Percentiles rank a stretch among this genome's conserved stretches.
Conservation (phyloP, 2,797 vertebrate genomes). For the Margarornis squamiger region DNA sequence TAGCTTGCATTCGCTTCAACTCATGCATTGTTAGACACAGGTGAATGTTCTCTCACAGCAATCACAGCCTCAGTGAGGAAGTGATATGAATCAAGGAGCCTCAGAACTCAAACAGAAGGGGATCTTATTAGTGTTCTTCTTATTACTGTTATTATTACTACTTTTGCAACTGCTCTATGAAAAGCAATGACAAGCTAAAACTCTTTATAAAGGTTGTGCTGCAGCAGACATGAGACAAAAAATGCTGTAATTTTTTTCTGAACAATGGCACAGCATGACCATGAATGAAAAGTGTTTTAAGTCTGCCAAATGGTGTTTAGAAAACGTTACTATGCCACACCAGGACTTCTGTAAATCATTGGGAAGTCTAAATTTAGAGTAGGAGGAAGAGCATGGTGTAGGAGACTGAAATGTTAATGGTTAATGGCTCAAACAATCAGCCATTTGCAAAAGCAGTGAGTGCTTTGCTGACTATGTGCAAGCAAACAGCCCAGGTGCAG, state of each 20-base stretch:
- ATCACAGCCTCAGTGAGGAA: neutral
- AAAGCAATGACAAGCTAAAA: neutral
- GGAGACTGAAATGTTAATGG: neutral
- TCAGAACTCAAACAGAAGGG: neutral
- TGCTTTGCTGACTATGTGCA: neutral
- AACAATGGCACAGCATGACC: neutral
- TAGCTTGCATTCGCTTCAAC: neutral
- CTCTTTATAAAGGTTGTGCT: neutral
- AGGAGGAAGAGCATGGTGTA: neutral
- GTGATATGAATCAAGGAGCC: neutral
- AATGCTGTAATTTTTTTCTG: neutral
- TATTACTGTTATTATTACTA: neutral
- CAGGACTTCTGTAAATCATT: neutral
- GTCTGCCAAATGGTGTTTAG: neutral
- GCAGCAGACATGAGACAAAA: neutral
- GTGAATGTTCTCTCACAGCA: neutral
- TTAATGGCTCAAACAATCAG: neutral
- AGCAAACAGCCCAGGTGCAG: neutral
- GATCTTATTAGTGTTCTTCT: neutral
- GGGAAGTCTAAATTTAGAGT: neutral
- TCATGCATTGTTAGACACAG: neutral
- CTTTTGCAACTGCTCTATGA: neutral
- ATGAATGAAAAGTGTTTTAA: neutral
- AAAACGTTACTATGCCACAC: neutral
- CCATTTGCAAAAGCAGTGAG: neutral